Evolutionary conservation across 92 coral and sea anemone species (phyloP).

Genomic region (Umimayanthus kanabou): DNA sequence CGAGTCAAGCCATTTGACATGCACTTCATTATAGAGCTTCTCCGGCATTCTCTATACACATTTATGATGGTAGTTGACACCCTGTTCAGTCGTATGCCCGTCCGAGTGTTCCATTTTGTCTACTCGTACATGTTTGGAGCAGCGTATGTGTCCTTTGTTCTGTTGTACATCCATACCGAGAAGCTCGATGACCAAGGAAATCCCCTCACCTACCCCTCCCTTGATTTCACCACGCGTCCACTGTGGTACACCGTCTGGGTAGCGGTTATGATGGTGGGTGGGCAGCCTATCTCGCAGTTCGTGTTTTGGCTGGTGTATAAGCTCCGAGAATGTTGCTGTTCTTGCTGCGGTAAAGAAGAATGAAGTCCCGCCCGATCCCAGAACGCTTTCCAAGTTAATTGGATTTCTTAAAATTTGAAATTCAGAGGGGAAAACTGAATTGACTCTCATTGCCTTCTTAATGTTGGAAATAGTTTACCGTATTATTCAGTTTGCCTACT

Average conservation of each 20-base stretch:
- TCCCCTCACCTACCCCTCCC: slow-evolving; percentile 73
- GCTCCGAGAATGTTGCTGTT: slow-evolving; percentile 46
- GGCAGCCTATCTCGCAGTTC: slow-evolving; percentile 70
- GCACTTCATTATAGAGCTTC: slow-evolving; percentile 61
- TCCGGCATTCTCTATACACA: slow-evolving; percentile 68
- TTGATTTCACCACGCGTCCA: slow-evolving; percentile 68
- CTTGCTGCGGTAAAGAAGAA: slow-evolving; percentile 34
- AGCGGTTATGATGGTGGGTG: slow-evolving; percentile 68
- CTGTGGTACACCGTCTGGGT: slow-evolving; percentile 77
- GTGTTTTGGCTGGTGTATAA: slow-evolving; percentile 69
- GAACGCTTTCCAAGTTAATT: background rate
- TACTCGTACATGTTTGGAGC: slow-evolving; percentile 84
- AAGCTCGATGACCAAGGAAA: slow-evolving; percentile 53
- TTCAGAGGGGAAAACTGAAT: background rate
- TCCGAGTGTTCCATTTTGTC: slow-evolving; percentile 71
- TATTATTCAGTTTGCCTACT: no score
- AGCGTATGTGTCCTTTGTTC: slow-evolving; percentile 63
- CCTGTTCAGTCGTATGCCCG: slow-evolving; percentile 67
- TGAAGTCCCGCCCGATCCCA: background rate
- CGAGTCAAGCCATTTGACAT: slow-evolving; percentile 39
- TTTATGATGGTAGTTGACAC: slow-evolving; percentile 66
- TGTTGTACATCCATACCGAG: slow-evolving; percentile 67
- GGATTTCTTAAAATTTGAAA: no score
- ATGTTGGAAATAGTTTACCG: no score
- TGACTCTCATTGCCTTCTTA: background rate